Evolutionary conservation across 2,797 vertebrate species (phyloP).

Genomic region (Pangasius larnaudii): DNA sequence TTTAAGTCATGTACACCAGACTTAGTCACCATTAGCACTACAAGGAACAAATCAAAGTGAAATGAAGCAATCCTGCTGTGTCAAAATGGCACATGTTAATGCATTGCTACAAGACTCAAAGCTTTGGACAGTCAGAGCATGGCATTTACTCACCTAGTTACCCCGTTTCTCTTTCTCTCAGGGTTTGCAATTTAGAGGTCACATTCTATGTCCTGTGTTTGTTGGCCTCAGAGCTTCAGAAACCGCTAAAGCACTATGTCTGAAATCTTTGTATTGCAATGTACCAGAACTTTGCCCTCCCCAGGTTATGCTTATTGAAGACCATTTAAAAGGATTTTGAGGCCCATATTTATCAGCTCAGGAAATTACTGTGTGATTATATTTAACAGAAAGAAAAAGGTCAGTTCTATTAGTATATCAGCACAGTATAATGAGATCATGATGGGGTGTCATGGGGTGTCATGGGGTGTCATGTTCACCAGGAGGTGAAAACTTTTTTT

Average conservation of each 20-base stretch:
- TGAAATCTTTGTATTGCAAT: too few species aligned
- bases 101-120: conserved; percentile 14
- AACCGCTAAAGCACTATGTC: background rate
- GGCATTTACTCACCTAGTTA: conserved; percentile 26
- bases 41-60: conserved; percentile 12
- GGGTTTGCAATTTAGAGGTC: conserved; percentile 19
- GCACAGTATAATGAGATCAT: background rate
- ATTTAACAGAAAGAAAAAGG: background rate
- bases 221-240: background rate
- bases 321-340: background rate
- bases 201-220: background rate
- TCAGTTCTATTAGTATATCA: background rate
- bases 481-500: too few species aligned
- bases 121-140: background rate
- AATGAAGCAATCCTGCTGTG: background rate
- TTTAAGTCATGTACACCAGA: background rate
- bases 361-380: background rate
- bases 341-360: background rate
- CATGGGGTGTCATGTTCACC: too few species aligned
- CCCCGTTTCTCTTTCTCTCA: conserved; percentile 4
- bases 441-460: background rate
- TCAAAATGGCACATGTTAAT: conserved; percentile 35
- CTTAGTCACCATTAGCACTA: conserved; percentile 1
- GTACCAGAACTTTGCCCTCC: background rate
- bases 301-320: background rate